A percentile compares a stretch with the other conserved stretches of the same genome.
Conservation (phyloP, 2,797 vertebrate genomes). For the Choloepus didactylus region DNA sequence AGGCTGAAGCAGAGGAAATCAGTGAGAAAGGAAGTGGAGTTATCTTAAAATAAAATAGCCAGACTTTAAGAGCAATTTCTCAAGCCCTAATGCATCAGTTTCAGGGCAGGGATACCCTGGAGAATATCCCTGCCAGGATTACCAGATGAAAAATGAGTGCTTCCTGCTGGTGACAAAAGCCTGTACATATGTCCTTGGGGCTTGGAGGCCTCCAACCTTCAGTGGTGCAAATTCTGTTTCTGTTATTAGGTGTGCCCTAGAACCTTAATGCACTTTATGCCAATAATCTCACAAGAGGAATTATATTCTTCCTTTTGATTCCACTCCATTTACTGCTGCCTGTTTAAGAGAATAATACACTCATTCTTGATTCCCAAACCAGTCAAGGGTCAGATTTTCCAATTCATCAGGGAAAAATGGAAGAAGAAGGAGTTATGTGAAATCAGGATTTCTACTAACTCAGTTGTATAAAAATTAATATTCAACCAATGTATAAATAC, state of each 20-base stretch:
- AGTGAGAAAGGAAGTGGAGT: not conserved
- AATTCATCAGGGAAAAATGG: not conserved
- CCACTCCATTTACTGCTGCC: rapidly evolving
- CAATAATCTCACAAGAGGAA: not conserved
- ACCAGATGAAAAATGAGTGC: not conserved
- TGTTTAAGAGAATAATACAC: not conserved
- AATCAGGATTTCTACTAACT: too few relatives aligned
- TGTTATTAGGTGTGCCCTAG: too few relatives aligned
- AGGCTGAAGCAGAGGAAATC: not conserved
- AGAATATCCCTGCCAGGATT: not conserved
- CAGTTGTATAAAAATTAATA: not conserved
- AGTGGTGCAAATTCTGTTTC: rapidly evolving
- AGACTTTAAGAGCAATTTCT: not conserved
- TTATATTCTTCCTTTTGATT: not conserved
- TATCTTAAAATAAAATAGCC: not conserved
- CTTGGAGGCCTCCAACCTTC: rapidly evolving
- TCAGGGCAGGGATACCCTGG: not conserved
- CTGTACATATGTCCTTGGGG: rapidly evolving
- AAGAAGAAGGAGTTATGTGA: not conserved
- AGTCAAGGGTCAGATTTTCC: not conserved
- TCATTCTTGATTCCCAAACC: not conserved
- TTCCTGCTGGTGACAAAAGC: not conserved
- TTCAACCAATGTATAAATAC: not conserved
- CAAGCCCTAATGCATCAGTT: not conserved
- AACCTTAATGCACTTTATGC: too few relatives aligned